Percentiles rank a stretch among this genome's conserved stretches.
Conservation (phyloP, 2,113 vertebrate genomes). For the Microcebus murinus region DNA sequence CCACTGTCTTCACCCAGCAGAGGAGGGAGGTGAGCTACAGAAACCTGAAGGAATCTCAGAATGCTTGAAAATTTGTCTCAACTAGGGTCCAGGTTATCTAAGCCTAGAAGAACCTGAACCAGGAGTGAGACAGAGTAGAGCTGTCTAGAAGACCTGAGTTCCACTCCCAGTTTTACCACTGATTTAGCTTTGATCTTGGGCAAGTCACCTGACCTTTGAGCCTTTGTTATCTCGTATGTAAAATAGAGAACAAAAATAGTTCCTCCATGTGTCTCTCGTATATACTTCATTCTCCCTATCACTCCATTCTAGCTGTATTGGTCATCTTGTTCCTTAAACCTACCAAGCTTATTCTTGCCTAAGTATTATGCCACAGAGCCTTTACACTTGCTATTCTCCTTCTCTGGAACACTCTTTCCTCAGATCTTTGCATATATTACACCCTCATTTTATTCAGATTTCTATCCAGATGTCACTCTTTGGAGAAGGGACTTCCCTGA, state of each 20-base stretch:
- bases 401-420: not conserved
- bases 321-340: constrained; percentile 4
- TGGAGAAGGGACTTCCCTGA: constrained; percentile 35
- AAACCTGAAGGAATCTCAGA: not conserved
- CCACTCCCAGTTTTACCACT: not conserved
- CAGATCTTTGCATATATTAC: constrained; percentile 10
- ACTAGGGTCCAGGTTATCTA: not conserved
- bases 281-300: not conserved
- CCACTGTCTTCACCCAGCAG: not conserved
- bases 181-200: not conserved
- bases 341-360: not conserved
- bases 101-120: not conserved
- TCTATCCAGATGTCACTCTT: not conserved
- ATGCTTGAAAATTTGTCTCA: constrained; percentile 34
- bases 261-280: not conserved
- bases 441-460: not conserved
- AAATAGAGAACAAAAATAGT: not conserved
- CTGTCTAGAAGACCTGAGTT: not conserved
- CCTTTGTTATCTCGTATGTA: not conserved
- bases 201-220: not conserved
- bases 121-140: not conserved
- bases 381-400: not conserved
- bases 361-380: not conserved
- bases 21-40: not conserved
- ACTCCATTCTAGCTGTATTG: not conserved